A percentile compares a stretch with the other conserved stretches of the same genome.
phyloP scores from a whole-genome alignment of 2,113 vertebrate genomes.

The Caranx melampygus region DNA sequence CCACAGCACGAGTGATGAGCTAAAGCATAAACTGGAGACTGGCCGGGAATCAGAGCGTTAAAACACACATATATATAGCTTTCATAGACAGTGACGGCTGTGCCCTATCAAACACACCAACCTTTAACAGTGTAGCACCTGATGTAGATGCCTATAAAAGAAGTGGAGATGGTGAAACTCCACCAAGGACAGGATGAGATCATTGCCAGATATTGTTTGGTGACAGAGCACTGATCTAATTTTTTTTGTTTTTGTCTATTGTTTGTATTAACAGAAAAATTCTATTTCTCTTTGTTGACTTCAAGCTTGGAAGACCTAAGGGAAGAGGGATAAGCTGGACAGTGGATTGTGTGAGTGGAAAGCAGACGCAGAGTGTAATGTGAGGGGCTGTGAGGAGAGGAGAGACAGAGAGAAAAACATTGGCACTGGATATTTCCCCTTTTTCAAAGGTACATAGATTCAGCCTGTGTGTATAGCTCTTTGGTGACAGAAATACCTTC shows the following conservation, averaged over 20 bases:
- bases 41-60: conserved; percentile 25
- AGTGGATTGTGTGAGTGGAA: conserved; percentile 39
- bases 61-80: conserved; percentile 18
- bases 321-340: conserved; percentile 6
- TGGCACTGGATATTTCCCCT: conserved; percentile 59
- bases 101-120: conserved; percentile 5
- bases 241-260: conserved; percentile 52
- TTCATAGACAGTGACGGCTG: conserved; percentile 29
- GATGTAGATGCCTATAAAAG: conserved; percentile 16
- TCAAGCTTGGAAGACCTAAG: conserved; percentile 28
- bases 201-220: conserved; percentile 24
- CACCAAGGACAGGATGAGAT: conserved; percentile 18
- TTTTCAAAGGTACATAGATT: conserved; percentile 49
- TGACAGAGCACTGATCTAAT: conserved; percentile 40
- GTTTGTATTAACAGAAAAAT: conserved; percentile 63
- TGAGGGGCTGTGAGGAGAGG: conserved; percentile 12
- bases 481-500: conserved; percentile 35
- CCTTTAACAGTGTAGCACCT: conserved; percentile 35
- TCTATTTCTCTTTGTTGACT: conserved; percentile 51
- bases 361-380: conserved; percentile 54
- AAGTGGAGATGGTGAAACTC: not conserved
- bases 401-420: conserved; percentile 42
- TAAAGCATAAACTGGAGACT: conserved; percentile 52
- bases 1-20: conserved; percentile 64
- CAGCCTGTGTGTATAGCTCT: conserved; percentile 27